Percentiles rank a stretch among this genome's conserved stretches.
Evolutionary conservation across 2,888 invertebrate genomes (phyloP).

Genomic region (Drosophila austrosaltans): DNA sequence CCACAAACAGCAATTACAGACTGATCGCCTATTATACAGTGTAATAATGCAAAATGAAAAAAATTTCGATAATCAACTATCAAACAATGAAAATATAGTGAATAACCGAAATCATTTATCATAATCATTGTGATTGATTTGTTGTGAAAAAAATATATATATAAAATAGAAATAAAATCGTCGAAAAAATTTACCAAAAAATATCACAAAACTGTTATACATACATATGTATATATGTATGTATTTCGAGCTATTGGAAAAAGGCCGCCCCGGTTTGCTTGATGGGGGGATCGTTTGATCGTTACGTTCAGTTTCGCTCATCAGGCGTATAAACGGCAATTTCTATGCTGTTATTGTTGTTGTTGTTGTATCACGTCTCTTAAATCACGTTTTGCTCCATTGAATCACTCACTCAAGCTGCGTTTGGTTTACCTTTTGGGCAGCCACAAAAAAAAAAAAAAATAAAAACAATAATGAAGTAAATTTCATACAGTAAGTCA

Average conservation of each 20-base stretch:
- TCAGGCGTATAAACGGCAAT: constrained; percentile 74
- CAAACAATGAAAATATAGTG: constrained; percentile 63
- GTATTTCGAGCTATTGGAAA: constrained; percentile 46
- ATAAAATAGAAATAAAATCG: constrained; percentile 65
- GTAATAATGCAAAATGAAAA: constrained; percentile 70
- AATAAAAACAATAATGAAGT: constrained; percentile 11
- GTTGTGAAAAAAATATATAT: constrained; percentile 62
- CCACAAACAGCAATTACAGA: constrained; percentile 64
- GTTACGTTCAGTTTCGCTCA: constrained; percentile 59
- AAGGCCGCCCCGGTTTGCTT: constrained; percentile 52
- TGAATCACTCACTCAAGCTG: constrained; percentile 62
- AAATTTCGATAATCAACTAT: constrained; percentile 4
- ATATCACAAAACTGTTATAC: constrained; percentile 35
- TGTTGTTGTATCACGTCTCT: constrained; percentile 71
- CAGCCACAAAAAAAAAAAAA: constrained; percentile 48
- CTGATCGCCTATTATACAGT: constrained; percentile 71
- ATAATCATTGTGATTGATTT: constrained; percentile 82
- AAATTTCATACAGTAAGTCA: constrained; percentile 4
- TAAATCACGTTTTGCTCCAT: constrained; percentile 75
- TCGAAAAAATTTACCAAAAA: constrained; percentile 32
- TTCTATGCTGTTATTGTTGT: constrained; percentile 32
- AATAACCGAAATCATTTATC: constrained; percentile 80
- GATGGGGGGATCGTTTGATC: constrained; percentile 7
- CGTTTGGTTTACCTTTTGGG: constrained; percentile 50
- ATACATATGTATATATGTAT: no score